Conservation (phyloP, 2,888 invertebrate species). For the Polia nebulosa region DNA sequence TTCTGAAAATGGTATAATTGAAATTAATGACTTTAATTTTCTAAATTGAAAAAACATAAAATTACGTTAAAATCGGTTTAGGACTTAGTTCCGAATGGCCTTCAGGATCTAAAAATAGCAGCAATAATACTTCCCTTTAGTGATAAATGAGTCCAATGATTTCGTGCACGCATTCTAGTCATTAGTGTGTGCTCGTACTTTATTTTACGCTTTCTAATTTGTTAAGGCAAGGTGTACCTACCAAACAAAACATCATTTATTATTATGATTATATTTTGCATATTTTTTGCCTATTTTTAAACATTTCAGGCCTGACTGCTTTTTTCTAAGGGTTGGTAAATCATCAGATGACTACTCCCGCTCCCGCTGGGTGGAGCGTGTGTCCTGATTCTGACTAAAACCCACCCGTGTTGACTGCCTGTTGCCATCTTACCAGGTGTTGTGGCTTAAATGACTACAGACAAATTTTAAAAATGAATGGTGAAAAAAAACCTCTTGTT, state of each 20-base stretch:
- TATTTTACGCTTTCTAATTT: neutral
- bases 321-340: too few species aligned
- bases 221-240: neutral
- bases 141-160: conserved; percentile 6
- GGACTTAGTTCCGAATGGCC: neutral
- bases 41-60: conserved; percentile 16
- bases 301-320: too few species aligned
- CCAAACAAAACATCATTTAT: neutral
- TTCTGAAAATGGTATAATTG: conserved; percentile 21
- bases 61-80: neutral
- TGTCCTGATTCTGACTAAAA: too few species aligned
- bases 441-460: too few species aligned
- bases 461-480: too few species aligned
- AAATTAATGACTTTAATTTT: conserved; percentile 29
- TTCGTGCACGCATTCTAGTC: conserved; percentile 17
- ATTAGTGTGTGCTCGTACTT: neutral
- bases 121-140: neutral
- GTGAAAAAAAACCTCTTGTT: too few species aligned
- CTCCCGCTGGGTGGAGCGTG: too few species aligned
- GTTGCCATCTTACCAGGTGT: too few species aligned
- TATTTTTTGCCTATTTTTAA: too few species aligned
- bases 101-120: conserved; percentile 4
- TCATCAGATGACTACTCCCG: too few species aligned
- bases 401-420: too few species aligned
- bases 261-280: neutral